Conservation (phyloP, 2,113 vertebrate species). For the Muntiacus muntjak region DNA sequence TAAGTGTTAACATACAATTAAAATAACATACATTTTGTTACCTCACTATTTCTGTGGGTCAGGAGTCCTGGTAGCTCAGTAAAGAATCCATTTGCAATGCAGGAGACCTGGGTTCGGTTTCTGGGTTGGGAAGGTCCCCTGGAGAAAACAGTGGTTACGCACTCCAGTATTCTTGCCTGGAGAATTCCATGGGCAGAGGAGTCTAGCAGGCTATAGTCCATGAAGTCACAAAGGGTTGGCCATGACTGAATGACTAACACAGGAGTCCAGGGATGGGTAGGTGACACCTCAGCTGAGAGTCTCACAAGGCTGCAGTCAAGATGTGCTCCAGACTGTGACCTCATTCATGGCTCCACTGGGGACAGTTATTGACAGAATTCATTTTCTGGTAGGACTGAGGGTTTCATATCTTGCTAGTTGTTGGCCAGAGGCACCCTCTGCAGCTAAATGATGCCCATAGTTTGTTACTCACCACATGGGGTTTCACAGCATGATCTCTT, state of each 20-base stretch:
- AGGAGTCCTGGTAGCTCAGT: background rate
- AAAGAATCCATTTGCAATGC: background rate
- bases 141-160: background rate
- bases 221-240: background rate
- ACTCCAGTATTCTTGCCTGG: background rate
- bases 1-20: background rate
- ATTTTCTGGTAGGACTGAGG: background rate
- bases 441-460: background rate
- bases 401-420: background rate
- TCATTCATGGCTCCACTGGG: background rate
- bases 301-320: background rate
- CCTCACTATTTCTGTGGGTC: background rate
- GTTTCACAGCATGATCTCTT: background rate
- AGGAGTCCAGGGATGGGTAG: background rate
- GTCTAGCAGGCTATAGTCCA: background rate
- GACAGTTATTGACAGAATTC: background rate
- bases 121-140: background rate
- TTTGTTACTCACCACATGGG: background rate
- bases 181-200: background rate
- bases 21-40: background rate
- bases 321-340: background rate
- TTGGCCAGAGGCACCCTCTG: background rate
- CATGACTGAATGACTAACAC: background rate
- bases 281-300: background rate
- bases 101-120: background rate